Evolutionary conservation across 2,113 vertebrate genomes (phyloP), one percentile per base, ranked within the genome.

Genomic region (Elgaria multicarinata): DNA sequence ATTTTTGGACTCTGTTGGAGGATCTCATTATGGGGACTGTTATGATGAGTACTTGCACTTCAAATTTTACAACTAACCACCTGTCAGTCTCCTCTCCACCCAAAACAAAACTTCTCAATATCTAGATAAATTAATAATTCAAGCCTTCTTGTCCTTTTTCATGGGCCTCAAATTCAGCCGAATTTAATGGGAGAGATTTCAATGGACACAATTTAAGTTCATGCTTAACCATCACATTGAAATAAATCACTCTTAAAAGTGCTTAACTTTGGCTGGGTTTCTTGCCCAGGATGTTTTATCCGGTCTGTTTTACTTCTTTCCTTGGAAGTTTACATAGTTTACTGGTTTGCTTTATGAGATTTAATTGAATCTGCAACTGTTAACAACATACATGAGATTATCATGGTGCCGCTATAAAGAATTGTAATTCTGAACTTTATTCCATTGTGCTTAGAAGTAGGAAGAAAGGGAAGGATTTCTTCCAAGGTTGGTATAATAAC

Each of bases 391-490:
- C 89, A 83, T 55, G 1, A 76, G 82, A 76, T 44, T n/a, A 72
- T 88, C 33, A 93, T 31, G 88, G 67, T 66, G 80, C 2, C 71
- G n/a, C 20, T 74, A 86, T 42, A 55, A 69, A 69, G 44, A 86
- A 14, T 8, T 78, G 42, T 1, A 0, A 33, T 69, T 55, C 91
- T 76, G 20, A 81, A 88, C 58, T 71, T 89, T 75, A 90, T 85
- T 93, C 58, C 69, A 62, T 12, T 74, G 50, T 87, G 24, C 76
- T 91, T 92, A 72, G 88, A 55, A 92, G 16, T 81, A 88, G 81
- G 3, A 89, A 13, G 50, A 87, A 88, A 90, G 18, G n/a, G 87
- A 89, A 72, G 39, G 89, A 90, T 93, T 95, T 83, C 83, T 87
- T 91, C 82, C 78, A 69, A 90, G 62, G 83, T 91, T 94, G 82